Percentiles rank a stretch among this genome's conserved stretches.
phyloP scores from a whole-genome alignment of 2,113 vertebrate genomes.

The Capreolus pygargus region DNA sequence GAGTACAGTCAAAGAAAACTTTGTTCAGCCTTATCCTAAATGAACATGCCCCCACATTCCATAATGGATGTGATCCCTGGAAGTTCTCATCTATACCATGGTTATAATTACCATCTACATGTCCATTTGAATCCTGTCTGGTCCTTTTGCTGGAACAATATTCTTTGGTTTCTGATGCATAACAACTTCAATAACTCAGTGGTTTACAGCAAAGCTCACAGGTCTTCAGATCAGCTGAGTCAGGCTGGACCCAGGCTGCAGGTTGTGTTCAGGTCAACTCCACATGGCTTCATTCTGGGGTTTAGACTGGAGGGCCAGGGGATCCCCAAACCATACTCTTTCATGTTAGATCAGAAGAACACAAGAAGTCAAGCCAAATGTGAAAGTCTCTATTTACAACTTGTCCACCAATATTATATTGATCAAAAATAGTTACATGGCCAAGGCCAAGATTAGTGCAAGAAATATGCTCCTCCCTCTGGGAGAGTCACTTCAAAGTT shows the following conservation, averaged over 20 bases:
- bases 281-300: neutral
- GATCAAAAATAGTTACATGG: neutral
- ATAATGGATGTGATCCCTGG: neutral
- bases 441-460: neutral
- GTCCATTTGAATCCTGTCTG: neutral
- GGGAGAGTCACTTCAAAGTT: neutral
- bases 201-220: neutral
- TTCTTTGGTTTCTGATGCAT: neutral
- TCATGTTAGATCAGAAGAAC: neutral
- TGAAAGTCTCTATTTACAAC: neutral
- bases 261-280: neutral
- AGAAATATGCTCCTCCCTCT: neutral
- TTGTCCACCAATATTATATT: neutral
- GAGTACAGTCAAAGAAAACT: neutral
- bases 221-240: neutral
- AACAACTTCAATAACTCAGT: neutral
- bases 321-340: neutral
- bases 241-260: neutral
- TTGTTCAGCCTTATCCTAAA: neutral
- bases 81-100: neutral
- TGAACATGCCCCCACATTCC: neutral
- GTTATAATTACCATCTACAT: neutral
- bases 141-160: neutral
- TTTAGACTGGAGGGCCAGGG: neutral
- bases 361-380: neutral